Conservation (phyloP, 2,888 invertebrate species). For the Drosophila phalerata region DNA sequence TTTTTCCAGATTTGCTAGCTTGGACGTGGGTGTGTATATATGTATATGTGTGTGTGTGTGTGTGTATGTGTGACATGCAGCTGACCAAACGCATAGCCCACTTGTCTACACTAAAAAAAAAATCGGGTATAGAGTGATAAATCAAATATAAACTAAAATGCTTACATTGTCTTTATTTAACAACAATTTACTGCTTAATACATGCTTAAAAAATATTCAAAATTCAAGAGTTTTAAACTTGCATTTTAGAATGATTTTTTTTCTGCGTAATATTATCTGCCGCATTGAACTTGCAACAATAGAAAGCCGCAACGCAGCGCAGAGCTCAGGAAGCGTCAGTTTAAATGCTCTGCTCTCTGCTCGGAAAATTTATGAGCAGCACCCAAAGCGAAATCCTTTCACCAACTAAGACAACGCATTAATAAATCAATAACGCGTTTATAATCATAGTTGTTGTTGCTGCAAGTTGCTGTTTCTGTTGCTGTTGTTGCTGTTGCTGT, state of each 20-base stretch:
- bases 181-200: too few species aligned
- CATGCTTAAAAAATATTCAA: too few species aligned
- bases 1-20: constrained; percentile 31
- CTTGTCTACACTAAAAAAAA: constrained; percentile 38
- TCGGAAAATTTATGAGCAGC: constrained; percentile 65
- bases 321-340: constrained; percentile 64
- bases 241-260: too few species aligned
- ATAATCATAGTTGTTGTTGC: constrained; percentile 66
- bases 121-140: too few species aligned
- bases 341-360: constrained; percentile 53
- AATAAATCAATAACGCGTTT: constrained; percentile 76
- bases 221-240: too few species aligned
- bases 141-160: too few species aligned
- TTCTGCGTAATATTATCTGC: too few species aligned
- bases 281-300: constrained; percentile 57
- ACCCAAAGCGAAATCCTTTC: constrained; percentile 79
- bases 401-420: constrained; percentile 69
- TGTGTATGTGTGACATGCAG: constrained; percentile 31
- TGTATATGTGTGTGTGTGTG: not conserved
- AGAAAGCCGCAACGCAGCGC: constrained; percentile 47
- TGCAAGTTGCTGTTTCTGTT: constrained; percentile 25
- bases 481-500: constrained; percentile 22
- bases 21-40: not conserved
- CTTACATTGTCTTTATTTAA: too few species aligned
- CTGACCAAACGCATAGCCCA: constrained; percentile 54